Evolutionary conservation across 2,113 vertebrate species (phyloP).

Genomic region (Neodontobutis hainanensis): DNA sequence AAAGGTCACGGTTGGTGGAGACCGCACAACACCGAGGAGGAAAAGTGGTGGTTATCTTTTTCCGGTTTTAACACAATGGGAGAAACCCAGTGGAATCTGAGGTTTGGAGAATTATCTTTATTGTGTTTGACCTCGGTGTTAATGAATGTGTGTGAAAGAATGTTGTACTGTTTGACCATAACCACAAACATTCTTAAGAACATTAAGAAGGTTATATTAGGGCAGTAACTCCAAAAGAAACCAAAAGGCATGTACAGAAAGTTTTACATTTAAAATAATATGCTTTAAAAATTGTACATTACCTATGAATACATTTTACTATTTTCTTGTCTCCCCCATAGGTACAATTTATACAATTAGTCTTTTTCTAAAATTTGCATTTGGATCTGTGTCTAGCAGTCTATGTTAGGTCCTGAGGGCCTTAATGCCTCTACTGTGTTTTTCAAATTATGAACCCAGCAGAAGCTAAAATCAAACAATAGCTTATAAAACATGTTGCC

Average conservation of each 20-base stretch:
- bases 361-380: too few relatives aligned
- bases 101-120: constrained; percentile 23
- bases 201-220: constrained; percentile 42
- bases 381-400: too few relatives aligned
- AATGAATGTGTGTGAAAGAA: constrained; percentile 36
- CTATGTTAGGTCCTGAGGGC: too few relatives aligned
- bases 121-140: constrained; percentile 38
- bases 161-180: constrained; percentile 4
- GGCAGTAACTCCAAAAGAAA: constrained; percentile 37
- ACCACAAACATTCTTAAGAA: constrained; percentile 19
- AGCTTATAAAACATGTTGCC: too few relatives aligned
- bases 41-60: not conserved
- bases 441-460: too few relatives aligned
- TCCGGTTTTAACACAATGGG: constrained; percentile 3
- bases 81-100: constrained; percentile 10
- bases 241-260: constrained; percentile 43
- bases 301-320: not conserved
- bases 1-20: constrained; percentile 49
- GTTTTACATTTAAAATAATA: constrained; percentile 38
- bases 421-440: too few relatives aligned
- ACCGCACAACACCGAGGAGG: constrained; percentile 12
- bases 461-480: too few relatives aligned
- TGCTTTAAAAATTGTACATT: constrained; percentile 38
- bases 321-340: constrained; percentile 14
- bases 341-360: constrained; percentile 14